A percentile compares a stretch with the other conserved stretches of the same genome.
These are phyloP conservation scores for Sphaerophoria taeniata DNA, from an alignment of 2,888 invertebrate genomes.

Conservation along the genomic window DNA sequence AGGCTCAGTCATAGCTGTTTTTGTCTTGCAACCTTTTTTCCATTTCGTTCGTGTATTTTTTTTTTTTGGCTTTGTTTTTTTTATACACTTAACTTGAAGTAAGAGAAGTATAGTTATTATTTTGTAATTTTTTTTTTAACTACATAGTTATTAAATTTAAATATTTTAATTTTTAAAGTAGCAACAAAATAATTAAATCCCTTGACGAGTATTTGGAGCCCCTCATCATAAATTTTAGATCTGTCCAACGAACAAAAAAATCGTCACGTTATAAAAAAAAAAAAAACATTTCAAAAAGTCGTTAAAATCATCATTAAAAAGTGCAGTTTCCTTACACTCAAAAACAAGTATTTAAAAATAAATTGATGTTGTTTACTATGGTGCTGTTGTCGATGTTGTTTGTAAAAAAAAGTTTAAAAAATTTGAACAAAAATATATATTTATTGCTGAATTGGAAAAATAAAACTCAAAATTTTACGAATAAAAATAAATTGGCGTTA, in stretches of 20 bases:
- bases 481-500: constrained; percentile 52
- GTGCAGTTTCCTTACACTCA: constrained; percentile 27
- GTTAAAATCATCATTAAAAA: constrained; percentile 1
- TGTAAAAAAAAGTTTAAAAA: constrained; percentile 54
- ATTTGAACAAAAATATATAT: constrained; percentile 57
- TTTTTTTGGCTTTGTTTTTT: too few relatives aligned
- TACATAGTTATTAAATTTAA: too few relatives aligned
- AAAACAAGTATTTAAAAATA: constrained; percentile 29
- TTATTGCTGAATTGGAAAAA: constrained; percentile 52
- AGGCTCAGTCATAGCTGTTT: too few relatives aligned
- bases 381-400: constrained; percentile 75
- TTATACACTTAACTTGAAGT: too few relatives aligned
- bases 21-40: too few relatives aligned
- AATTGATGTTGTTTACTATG: constrained; percentile 72
- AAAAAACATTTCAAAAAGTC: too few relatives aligned
- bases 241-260: not conserved
- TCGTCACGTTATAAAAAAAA: not conserved
- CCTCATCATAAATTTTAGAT: too few relatives aligned
- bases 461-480: constrained; percentile 35
- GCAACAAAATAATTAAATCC: not conserved
- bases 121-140: too few relatives aligned
- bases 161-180: too few relatives aligned
- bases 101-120: too few relatives aligned
- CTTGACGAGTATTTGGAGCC: not conserved
- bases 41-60: too few relatives aligned